Percentiles rank a stretch among this genome's conserved stretches.
Evolutionary conservation across 2,888 invertebrate species (phyloP).

Genomic region (Tribolium freemani): DNA sequence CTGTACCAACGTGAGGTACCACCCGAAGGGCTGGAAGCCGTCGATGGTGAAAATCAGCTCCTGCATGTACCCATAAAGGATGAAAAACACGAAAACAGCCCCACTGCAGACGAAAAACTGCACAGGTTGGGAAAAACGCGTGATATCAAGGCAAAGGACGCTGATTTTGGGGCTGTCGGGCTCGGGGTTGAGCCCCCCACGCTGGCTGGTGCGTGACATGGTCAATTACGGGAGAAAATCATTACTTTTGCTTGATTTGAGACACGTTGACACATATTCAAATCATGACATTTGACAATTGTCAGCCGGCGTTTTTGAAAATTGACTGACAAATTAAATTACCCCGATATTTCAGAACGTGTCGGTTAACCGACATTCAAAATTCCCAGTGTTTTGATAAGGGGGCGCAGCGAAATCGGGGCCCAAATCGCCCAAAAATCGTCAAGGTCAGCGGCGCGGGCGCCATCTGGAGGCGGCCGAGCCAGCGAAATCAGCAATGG

Average conservation of each 20-base stretch:
- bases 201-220: conserved; percentile 43
- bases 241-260: not conserved
- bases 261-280: conserved; percentile 51
- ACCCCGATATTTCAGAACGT: not conserved
- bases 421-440: not conserved
- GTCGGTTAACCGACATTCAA: not conserved
- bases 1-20: conserved; percentile 93
- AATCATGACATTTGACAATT: conserved; percentile 41
- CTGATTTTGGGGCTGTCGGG: conserved; percentile 70
- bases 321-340: conserved; percentile 17
- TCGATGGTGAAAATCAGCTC: conserved; percentile 93
- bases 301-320: too few species aligned
- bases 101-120: conserved; percentile 84
- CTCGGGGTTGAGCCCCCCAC: conserved; percentile 54
- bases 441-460: conserved; percentile 35
- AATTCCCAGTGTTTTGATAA: conserved; percentile 13
- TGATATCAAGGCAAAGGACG: conserved; percentile 82
- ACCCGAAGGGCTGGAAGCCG: conserved; percentile 90
- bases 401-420: not conserved
- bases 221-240: not conserved
- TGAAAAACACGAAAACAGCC: conserved; percentile 89
- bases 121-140: conserved; percentile 73
- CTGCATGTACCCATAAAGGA: conserved; percentile 92
- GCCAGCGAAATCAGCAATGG: conserved; percentile 67
- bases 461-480: conserved; percentile 62